Base-by-base conservation (phyloP, 23 tunicate species). In the Styela clava region DNA sequence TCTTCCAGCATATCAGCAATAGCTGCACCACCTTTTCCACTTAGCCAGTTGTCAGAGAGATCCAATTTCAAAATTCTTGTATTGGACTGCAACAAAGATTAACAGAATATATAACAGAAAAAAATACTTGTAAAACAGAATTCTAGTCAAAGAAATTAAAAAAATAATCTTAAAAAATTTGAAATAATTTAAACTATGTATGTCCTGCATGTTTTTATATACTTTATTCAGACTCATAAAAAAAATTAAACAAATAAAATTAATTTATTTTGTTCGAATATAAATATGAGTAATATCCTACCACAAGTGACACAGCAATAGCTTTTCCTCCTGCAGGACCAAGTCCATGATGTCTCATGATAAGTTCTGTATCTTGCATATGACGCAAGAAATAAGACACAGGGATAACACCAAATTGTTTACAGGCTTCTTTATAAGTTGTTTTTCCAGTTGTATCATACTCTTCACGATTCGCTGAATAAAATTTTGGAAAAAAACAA, bases 1-100 rank as follows among this genome's bases (percentile, higher is more conserved):
- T 96, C 99, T 63, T 84, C 89, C 36, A 96, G 69, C 99, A 96
- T 96, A 51, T 96, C 89, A 12, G 99, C 94, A 35, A 96, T 91
- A 21, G 92, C 94, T 30, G 65, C 64, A 5, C 97, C 99, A 19
- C 99, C 99, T 82, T 91, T 85, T 3, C 86, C 79, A 62, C 79
- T 82, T 23, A 89, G 35, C 99, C 95, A 90, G 72, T 95, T 89
- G 83, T 95, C 99, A 23, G 96, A 83, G 34, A 88, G 78, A 73
- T 88, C 95, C 73, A 89, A 61, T 78, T 82, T 83, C 73, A 94
- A 83, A 22, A 94, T 89, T 83, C 78, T 88, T 69, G 95, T 89
- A 74, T 94, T 94, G n/a, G 91, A 85, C 94, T 94, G 72, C 24
- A 86, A 29, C 3, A 71, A 34, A 71, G n/a, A n/a, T n/a, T n/a